Evolutionary conservation across 2,113 vertebrate species (phyloP).

Genomic region (Rhagologus leucostigma): DNA sequence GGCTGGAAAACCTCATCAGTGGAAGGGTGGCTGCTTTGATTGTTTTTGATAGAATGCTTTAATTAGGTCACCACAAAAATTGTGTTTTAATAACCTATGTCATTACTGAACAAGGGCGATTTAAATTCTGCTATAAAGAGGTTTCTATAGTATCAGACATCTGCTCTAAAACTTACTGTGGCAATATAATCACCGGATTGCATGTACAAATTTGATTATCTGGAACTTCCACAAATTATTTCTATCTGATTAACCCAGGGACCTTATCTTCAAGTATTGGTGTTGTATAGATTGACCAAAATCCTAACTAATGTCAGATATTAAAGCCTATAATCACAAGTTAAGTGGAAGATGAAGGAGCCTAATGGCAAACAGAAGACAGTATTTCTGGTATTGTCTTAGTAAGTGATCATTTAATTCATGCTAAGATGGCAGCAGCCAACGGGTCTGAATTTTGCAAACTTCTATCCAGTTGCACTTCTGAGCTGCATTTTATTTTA

Average conservation of each 20-base stretch:
- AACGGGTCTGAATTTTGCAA: slow-evolving; percentile 4
- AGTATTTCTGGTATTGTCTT: slow-evolving; percentile 55
- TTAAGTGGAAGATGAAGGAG: slow-evolving; percentile 67
- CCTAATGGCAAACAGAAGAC: slow-evolving; percentile 49
- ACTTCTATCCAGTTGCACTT: background rate
- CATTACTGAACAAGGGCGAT: slow-evolving; percentile 43
- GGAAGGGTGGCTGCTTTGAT: slow-evolving; percentile 25
- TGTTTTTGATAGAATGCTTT: slow-evolving; percentile 63
- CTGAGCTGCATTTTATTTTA: background rate
- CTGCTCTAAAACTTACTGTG: slow-evolving; percentile 68
- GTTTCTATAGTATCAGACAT: slow-evolving; percentile 53
- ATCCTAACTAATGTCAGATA: slow-evolving; percentile 64
- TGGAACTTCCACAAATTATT: slow-evolving; percentile 73
- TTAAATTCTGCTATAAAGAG: slow-evolving; percentile 64
- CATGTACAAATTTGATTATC: slow-evolving; percentile 72
- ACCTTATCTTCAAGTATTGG: slow-evolving; percentile 66
- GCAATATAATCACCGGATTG: slow-evolving; percentile 57
- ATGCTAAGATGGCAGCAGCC: slow-evolving; percentile 6
- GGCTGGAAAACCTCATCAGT: slow-evolving; percentile 24
- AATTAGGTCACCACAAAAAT: slow-evolving; percentile 63
- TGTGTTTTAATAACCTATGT: slow-evolving; percentile 67
- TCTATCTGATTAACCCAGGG: slow-evolving; percentile 70
- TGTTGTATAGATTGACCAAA: slow-evolving; percentile 68
- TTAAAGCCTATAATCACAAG: slow-evolving; percentile 67
- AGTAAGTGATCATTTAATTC: slow-evolving; percentile 42